Evolutionary conservation across 1,140 invertebrate species (phyloP), one percentile per base, ranked within the genome.

Genomic region (Venturia canescens): DNA sequence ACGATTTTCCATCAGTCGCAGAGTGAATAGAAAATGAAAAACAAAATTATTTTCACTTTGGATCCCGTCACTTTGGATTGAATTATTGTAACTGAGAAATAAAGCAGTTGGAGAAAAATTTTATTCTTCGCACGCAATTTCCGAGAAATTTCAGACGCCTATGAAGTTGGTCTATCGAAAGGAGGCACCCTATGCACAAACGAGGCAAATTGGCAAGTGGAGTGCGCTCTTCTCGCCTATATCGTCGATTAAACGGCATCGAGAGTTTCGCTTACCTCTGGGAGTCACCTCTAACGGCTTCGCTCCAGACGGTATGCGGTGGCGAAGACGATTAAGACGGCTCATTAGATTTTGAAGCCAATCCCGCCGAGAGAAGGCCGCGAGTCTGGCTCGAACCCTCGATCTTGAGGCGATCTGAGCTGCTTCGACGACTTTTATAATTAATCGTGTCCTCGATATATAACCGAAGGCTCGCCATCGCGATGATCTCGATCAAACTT

Each of bases 331-430:
- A 82, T 83, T 82, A 80, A 80, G 34, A 3, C 70, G 16, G 26
- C 3, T 60, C 81, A 84, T 84, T 83, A 82, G 60, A 75, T 83
- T 82, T 80, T 83, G 50, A 15, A 83, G 79, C 66, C 76, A 83
- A 84, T 84, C 9, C 60, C 79, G 78, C 72, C 31, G 69, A 76
- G 60, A 63, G 23, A 63, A 26, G 23, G 21, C 60, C 60, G 60
- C 9, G 60, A 27, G 60, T 26, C 60, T 63, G 11, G 21, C 79
- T 78, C 44, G 75, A 79, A 60, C 18, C 38, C 44, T 21, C 63
- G 29, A 57, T 26, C 31, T 27, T 18, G 57, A 57, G 15, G 26
- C 23, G 57, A 23, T 18, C 60, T 23, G 34, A 71, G 38, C 60
- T 71, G 3, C 69, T 48, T 18, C 69, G 34, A 38, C 38, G 31